Base-by-base conservation (phyloP, 2,113 vertebrate genomes). In the Nothoprocta pentlandii region DNA sequence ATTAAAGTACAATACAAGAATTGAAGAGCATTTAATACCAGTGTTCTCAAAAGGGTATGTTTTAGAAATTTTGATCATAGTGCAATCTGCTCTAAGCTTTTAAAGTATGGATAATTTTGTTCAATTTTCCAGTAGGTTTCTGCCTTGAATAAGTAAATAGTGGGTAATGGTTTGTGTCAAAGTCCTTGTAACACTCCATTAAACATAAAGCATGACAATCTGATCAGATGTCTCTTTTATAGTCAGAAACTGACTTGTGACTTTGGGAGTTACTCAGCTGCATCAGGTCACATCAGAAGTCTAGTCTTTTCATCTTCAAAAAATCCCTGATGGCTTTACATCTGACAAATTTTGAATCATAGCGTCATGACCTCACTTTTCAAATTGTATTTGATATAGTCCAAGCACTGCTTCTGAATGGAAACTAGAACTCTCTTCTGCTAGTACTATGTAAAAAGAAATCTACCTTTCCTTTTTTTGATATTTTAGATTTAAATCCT, bases 161-260 rank as follows among this genome's bases (percentile, higher is more conserved):
- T 96, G 97, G 98, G 98, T 99, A 99, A 99, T 98, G 98, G 98
- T 97, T 99, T 99, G 98, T 99, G 98, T 98, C 98, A 98, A 98
- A 98, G 98, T 98, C 97, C 98, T 97, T 97, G 98, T 97, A 98
- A 98, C 98, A 98, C 98, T 98, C 98, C 98, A 99, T 99, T 99
- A 99, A 98, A 98, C 98, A 98, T 76, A 97, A 98, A 98, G 97
- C 96, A 97, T 98, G 98, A 98, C 98, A 98, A 98, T 98, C 98
- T 98, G 97, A 98, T 98, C 98, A 96, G 98, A 98, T 98, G 97
- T 98, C 98, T 98, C 97, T 98, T 98, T 98, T 98, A 97, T 96
- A 97, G 97, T 97, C 97, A 94, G 96, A 97, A 96, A 97, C 97
- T 95, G 97, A 97, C 97, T 97, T 96, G 96, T 97, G 97, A 98